Evolutionary conservation across 1,140 invertebrate species (phyloP), one percentile per base, ranked within the genome.

Genomic region (Homarus americanus): DNA sequence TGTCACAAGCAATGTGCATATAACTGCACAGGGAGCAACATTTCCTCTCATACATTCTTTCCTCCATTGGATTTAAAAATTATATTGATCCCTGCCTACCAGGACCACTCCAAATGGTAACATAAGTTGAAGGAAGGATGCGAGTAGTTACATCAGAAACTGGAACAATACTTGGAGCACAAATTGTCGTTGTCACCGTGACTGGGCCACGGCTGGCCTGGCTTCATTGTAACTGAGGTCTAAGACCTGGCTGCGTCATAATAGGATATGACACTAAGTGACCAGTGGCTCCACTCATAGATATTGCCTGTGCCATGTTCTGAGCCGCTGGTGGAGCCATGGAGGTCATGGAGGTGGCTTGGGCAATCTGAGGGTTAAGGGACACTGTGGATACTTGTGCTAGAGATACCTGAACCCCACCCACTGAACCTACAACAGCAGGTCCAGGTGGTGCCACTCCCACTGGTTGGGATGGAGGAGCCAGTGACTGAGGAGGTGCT

Each of bases 251-350:
- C 36, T 91, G 91, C 24, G 91, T 91, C 91, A 91, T 91, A 44
- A 91, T 91, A 20, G 91, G 91, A 44, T 91, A 91, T 32, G 91
- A 82, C 7, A 91, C 91, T 7, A 91, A 79, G 58, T 91, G 91
- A 12, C 91, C 91, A 0, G 91, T 87, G 10, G 91, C 85, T 12
- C 91, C 85, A 78, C 91, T 91, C 85, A 91, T 82, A n/a, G 91
- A 91, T 49, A 91, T 91, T 28, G 91, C 85, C 38, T 90, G 87
- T 41, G 79, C 58, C 80, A 91, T 86, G 40, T 72, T 91, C 63
- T 86, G 85, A 36, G 91, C 84, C 24, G 91, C 40, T n/a, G 91
- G 85, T 58, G 82, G 82, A n/a, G 83, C 83, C 84, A 91, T 91
- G 34, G 91, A 83, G 34, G 91, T 85, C 91, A 91, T 91, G 63